A percentile compares a stretch with the other conserved stretches of the same genome.
Conservation (phyloP, 2,888 invertebrate species). For the Caenorhabditis uteleia region DNA sequence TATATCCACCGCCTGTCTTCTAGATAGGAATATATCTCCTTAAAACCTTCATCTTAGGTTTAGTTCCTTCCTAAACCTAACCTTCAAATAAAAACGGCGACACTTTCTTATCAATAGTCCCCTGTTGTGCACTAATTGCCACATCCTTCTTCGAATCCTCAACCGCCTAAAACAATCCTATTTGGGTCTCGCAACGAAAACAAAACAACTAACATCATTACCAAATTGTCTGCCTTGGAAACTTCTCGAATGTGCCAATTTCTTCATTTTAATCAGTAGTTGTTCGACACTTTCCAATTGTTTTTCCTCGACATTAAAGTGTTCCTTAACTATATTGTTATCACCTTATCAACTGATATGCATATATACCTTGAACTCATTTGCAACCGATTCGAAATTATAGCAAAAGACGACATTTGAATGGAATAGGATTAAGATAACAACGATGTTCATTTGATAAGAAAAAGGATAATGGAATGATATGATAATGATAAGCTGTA, state of each 20-base stretch:
- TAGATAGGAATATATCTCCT: constrained; percentile 64
- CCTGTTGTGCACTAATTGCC: constrained; percentile 57
- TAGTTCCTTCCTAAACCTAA: too few species aligned
- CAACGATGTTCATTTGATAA: background rate
- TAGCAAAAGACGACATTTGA: background rate
- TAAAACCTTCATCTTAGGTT: too few species aligned
- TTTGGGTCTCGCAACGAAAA: background rate
- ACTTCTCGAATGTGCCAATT: constrained; percentile 53
- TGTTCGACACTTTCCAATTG: constrained; percentile 51
- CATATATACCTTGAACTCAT: constrained; percentile 14
- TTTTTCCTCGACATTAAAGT: constrained; percentile 54
- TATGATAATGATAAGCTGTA: too few species aligned
- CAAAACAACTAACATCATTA: constrained; percentile 50
- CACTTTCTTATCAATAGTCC: constrained; percentile 54
- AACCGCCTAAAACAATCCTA: constrained; percentile 42
- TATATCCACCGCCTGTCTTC: constrained; percentile 61
- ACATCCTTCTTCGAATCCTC: constrained; percentile 53
- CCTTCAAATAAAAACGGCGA: constrained; percentile 66
- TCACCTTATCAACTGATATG: background rate
- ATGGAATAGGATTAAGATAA: background rate
- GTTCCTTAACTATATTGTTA: constrained; percentile 12
- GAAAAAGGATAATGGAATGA: background rate
- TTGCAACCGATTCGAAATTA: constrained; percentile 6
- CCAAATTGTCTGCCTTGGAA: constrained; percentile 58
- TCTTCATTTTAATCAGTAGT: constrained; percentile 55